Conservation (phyloP, 1,140 invertebrate species). For the Daktulosphaira vitifoliae region DNA sequence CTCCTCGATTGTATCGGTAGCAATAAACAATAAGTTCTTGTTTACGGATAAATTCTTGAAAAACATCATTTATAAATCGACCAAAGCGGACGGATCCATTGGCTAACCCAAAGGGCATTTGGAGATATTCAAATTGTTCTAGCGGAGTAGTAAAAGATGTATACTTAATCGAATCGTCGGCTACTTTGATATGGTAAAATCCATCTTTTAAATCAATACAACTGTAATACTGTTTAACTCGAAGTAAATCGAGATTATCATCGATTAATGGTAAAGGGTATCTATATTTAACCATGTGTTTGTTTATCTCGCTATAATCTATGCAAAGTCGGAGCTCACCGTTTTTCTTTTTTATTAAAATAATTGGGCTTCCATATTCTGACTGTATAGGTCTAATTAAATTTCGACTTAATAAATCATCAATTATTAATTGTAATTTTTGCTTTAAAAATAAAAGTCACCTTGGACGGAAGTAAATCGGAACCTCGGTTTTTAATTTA, state of each 20-base stretch:
- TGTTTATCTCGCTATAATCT: neutral
- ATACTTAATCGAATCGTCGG: conserved; percentile 37
- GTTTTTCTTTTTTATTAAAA: too few species aligned
- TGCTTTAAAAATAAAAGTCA: conserved; percentile 4
- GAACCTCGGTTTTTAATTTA: too few species aligned
- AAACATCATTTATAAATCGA: conserved; percentile 40
- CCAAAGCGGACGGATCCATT: conserved; percentile 34
- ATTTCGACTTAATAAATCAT: neutral
- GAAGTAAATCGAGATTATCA: conserved; percentile 41
- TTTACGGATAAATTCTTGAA: conserved; percentile 39
- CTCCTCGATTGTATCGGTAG: conserved; percentile 7
- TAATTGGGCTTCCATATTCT: neutral
- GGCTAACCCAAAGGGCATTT: conserved; percentile 1
- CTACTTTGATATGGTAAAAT: neutral
- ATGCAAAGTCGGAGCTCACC: neutral
- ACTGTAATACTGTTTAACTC: conserved; percentile 4
- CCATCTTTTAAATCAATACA: conserved; percentile 1
- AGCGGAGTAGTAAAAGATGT: conserved; percentile 40
- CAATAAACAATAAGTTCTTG: conserved; percentile 3
- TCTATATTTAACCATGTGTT: conserved; percentile 42
- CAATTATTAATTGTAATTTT: conserved; percentile 1
- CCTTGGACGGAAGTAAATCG: conserved; percentile 36
- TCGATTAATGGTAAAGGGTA: too few species aligned
- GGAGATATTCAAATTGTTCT: conserved; percentile 1
- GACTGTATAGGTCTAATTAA: conserved; percentile 7